These are phyloP conservation scores for Percina caprodes DNA, from an alignment of 2,113 vertebrate genomes.

Conservation along the genomic window DNA sequence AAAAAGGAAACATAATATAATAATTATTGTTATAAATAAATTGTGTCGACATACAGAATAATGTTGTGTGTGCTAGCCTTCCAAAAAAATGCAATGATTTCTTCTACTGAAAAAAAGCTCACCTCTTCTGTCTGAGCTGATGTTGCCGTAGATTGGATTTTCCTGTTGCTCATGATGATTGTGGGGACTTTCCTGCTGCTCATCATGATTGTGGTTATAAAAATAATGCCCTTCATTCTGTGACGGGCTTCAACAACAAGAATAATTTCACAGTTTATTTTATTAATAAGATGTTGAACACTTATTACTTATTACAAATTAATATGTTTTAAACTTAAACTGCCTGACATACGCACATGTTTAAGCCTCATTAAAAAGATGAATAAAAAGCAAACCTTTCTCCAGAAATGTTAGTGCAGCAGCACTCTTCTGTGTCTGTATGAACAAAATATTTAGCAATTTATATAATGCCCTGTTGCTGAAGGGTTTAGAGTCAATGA, in stretches of 20 bases:
- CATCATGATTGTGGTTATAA: slow-evolving; percentile 41
- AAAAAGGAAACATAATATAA: background rate
- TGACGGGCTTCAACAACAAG: slow-evolving; percentile 42
- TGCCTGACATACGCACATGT: background rate
- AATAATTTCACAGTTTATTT: slow-evolving; percentile 15
- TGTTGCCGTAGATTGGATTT: slow-evolving; percentile 86
- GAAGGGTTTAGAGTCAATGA: background rate
- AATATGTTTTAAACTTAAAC: background rate
- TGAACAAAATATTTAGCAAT: slow-evolving; percentile 26
- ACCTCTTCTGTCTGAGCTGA: slow-evolving; percentile 71
- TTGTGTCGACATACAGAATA: background rate
- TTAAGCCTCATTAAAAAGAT: background rate
- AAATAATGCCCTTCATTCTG: slow-evolving; percentile 61
- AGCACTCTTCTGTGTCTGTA: slow-evolving; percentile 48
- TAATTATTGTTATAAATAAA: background rate
- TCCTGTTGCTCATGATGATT: slow-evolving; percentile 62
- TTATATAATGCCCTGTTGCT: background rate
- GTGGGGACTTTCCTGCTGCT: slow-evolving; percentile 46
- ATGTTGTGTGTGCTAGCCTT: background rate
- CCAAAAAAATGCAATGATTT: background rate
- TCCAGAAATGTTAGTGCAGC: slow-evolving; percentile 19
- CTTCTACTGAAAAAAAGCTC: background rate
- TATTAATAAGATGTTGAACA: background rate
- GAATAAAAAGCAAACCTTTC: slow-evolving; percentile 58
- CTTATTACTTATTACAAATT: background rate